Percentiles rank a stretch among this genome's conserved stretches.
Conservation (phyloP, 2,888 invertebrate species). For the Eutolmus rufibarbis region DNA sequence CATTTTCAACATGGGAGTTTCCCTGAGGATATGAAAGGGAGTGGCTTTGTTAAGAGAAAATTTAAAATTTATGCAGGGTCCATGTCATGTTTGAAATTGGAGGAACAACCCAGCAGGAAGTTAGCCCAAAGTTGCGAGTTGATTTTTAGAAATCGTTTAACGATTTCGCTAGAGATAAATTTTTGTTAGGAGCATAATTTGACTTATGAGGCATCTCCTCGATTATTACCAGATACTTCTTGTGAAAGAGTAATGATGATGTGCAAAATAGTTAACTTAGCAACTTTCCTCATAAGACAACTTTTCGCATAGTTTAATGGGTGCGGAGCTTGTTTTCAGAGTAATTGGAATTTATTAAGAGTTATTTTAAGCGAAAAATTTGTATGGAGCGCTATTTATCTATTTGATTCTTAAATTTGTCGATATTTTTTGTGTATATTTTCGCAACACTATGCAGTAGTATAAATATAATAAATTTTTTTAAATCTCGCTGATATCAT, state of each 20-base stretch:
- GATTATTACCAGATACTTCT: neutral
- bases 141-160: neutral
- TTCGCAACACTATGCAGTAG: too few relatives aligned
- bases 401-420: too few relatives aligned
- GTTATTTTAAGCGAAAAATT: too few relatives aligned
- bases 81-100: neutral
- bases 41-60: neutral
- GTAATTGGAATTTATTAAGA: too few relatives aligned
- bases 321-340: too few relatives aligned
- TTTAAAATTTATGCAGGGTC: neutral
- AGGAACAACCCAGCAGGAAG: neutral
- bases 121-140: neutral
- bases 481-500: too few relatives aligned
- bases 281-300: neutral
- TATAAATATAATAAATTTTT: too few relatives aligned
- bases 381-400: too few relatives aligned
- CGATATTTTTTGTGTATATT: too few relatives aligned
- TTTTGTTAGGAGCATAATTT: neutral
- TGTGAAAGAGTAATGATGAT: neutral
- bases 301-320: neutral
- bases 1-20: neutral
- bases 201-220: neutral
- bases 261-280: neutral
- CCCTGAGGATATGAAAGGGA: neutral
- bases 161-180: neutral